phyloP scores from a whole-genome alignment of 1,140 invertebrate genomes.

The Venustaconcha ellipsiformis region DNA sequence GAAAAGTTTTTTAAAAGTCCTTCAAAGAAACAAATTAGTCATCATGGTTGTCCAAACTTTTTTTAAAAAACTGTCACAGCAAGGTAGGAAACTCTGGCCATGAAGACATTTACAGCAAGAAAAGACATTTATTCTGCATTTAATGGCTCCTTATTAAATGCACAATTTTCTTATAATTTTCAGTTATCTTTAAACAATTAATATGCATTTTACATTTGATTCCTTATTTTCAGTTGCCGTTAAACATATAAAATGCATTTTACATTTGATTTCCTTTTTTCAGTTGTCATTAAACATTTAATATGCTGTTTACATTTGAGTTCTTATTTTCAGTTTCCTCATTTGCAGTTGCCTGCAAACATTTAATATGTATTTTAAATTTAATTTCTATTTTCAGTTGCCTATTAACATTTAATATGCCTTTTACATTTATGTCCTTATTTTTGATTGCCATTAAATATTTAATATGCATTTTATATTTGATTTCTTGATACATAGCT shows the following conservation, averaged over 20 bases:
- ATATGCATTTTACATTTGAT: background rate
- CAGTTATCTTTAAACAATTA: background rate
- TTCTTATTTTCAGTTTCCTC: background rate
- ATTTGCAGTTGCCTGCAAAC: background rate
- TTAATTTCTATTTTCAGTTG: background rate
- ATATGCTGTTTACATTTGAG: background rate
- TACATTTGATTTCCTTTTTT: slow-evolving; percentile 4
- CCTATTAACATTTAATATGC: background rate
- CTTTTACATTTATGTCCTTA: background rate
- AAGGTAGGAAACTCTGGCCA: too few species aligned
- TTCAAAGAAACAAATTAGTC: too few species aligned
- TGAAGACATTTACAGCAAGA: too few species aligned
- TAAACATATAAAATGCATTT: background rate
- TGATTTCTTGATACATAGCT: background rate
- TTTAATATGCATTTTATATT: background rate
- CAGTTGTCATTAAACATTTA: background rate
- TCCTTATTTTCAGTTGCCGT: background rate
- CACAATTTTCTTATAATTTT: background rate
- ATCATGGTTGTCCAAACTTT: too few species aligned
- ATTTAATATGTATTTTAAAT: slow-evolving; percentile 6
- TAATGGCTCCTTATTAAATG: too few species aligned
- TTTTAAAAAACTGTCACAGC: too few species aligned
- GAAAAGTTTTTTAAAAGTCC: too few species aligned
- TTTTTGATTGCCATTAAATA: background rate
- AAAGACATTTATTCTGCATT: too few species aligned